Conservation (phyloP, 2,888 invertebrate species). For the Archips xylosteana region DNA sequence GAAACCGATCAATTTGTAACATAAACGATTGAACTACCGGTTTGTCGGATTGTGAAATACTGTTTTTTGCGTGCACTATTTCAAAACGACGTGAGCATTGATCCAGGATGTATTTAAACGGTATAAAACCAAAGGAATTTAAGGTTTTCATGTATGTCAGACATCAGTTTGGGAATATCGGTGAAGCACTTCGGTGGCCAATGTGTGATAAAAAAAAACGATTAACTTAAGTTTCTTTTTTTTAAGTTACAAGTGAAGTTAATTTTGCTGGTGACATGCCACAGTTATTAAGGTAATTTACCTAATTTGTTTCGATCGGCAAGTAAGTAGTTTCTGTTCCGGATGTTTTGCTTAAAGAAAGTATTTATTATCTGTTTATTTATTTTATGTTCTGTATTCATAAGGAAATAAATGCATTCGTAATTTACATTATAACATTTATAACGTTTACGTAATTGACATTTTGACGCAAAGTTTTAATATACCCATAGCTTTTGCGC, state of each 20-base stretch:
- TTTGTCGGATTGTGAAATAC: not conserved
- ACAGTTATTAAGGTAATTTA: slow-evolving; percentile 4
- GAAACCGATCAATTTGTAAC: slow-evolving; percentile 1
- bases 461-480: not conserved
- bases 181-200: not conserved
- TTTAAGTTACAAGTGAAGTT: slow-evolving; percentile 3
- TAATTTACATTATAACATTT: not conserved
- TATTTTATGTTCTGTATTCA: not conserved
- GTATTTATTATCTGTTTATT: not conserved
- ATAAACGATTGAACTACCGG: not conserved
- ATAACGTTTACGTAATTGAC: not conserved
- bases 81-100: not conserved
- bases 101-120: not conserved
- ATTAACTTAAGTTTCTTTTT: not conserved
- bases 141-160: not conserved
- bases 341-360: not conserved
- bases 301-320: not conserved
- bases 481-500: too few relatives aligned
- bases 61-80: not conserved
- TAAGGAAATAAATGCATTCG: not conserved
- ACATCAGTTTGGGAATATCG: not conserved
- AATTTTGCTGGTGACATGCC: not conserved
- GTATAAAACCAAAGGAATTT: not conserved
- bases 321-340: not conserved
- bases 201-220: not conserved